These are phyloP conservation scores for Pseudomyrmex sp. DNA, from an alignment of 1,140 invertebrate species.

Conservation along the genomic window DNA sequence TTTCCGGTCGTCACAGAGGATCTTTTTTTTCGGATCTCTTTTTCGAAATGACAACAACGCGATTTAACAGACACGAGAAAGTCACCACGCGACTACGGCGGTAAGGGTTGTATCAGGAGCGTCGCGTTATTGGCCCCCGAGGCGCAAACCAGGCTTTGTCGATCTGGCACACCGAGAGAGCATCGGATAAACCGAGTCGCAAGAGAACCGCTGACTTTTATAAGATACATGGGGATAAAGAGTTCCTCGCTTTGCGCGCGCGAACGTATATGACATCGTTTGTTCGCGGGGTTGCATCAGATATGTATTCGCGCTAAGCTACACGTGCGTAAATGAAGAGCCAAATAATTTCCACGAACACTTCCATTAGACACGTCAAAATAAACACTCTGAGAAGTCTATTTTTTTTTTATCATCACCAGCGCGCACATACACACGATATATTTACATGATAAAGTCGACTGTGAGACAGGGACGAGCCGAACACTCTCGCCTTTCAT, in stretches of 20 bases:
- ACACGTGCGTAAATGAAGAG: constrained; percentile 14
- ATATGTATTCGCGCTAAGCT: constrained; percentile 3
- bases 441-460: constrained; percentile 78
- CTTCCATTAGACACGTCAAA: constrained; percentile 58
- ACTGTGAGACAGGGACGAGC: constrained; percentile 58
- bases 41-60: constrained; percentile 69
- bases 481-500: constrained; percentile 64
- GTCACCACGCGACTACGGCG: constrained; percentile 45
- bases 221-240: constrained; percentile 81
- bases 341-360: background rate
- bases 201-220: constrained; percentile 82
- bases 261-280: background rate
- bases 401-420: constrained; percentile 68
- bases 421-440: constrained; percentile 49
- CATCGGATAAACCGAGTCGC: constrained; percentile 77
- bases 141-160: constrained; percentile 73
- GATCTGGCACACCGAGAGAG: constrained; percentile 59
- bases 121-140: constrained; percentile 75
- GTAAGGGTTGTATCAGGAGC: constrained; percentile 71
- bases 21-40: constrained; percentile 52
- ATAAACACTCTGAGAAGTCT: constrained; percentile 62
- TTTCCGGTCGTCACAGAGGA: constrained; percentile 10
- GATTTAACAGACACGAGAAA: constrained; percentile 68
- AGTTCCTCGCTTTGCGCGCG: constrained; percentile 52
- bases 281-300: background rate